These are phyloP conservation scores for Antedon bifida DNA, from an alignment of 35 echinoderm and acorn worm genomes.

Conservation along the genomic window DNA sequence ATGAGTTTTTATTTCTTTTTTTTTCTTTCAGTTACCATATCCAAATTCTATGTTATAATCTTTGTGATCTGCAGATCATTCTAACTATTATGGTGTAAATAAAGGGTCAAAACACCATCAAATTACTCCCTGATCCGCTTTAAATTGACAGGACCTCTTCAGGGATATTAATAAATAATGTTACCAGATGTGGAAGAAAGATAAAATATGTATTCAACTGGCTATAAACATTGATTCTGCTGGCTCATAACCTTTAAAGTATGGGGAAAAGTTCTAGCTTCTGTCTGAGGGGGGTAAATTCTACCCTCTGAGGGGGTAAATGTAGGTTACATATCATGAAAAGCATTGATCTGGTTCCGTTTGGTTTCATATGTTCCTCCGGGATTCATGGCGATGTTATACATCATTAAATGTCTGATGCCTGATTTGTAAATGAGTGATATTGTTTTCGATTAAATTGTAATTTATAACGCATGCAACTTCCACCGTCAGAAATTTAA, in stretches of 20 bases:
- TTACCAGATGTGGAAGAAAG: neutral
- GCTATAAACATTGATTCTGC: neutral
- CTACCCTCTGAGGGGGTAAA: too few relatives aligned
- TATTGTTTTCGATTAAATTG: neutral
- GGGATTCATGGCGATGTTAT: neutral
- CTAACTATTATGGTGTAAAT: neutral
- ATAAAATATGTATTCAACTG: neutral
- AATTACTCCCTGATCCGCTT: neutral
- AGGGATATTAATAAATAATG: neutral
- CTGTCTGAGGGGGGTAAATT: neutral
- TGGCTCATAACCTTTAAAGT: neutral
- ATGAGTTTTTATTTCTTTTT: too few relatives aligned
- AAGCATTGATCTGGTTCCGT: neutral
- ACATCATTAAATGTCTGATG: neutral
- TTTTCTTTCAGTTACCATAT: too few relatives aligned
- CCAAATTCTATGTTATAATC: too few relatives aligned
- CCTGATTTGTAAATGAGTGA: neutral
- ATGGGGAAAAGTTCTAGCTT: neutral
- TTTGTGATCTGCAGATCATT: too few relatives aligned
- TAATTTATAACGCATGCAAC: neutral
- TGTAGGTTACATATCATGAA: neutral
- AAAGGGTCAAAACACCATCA: neutral
- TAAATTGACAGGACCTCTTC: neutral
- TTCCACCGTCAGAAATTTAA: too few relatives aligned
- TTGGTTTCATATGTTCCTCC: too few relatives aligned